Evolutionary conservation across 2,888 invertebrate genomes (phyloP), one percentile per base, ranked within the genome.

Genomic region (Muscina levida): DNA sequence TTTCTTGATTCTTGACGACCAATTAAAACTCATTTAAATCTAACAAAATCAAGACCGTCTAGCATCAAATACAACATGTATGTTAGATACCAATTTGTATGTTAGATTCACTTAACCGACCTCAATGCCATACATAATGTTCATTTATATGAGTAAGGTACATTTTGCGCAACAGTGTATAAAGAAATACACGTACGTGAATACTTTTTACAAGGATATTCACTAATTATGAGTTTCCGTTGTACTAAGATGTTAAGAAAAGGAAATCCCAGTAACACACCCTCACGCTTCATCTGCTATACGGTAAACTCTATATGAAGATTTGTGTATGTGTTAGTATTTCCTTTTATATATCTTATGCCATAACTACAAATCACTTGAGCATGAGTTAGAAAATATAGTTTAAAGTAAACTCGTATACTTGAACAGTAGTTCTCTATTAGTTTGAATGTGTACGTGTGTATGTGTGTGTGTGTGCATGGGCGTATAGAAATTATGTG

Each of bases 291-390:
- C 53, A 48, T 17, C 8, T 66, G 4, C 24, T 39, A 24, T 24
- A 62, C 15, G n/a, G 42, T 19, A n/a, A 46, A 11, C 31, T 19
- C 8, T 11, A 22, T 48, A 57, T 44, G 31, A 22, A 57, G 31
- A 31, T 57, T 19, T 26, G 51, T 59, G 37, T 51, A 17, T 71
- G 37, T 66, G 26, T 31, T 13, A 42, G 24, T 37, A 31, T 31
- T 3, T 31, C 39, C 42, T 62, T 71, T 22, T 62, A 48, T 72
- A 51, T 31, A 31, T 46, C 22, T 22, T 74, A 48, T 67, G 48
- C 65, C 77, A 75, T 65, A 68, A 77, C 77, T 72, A 72, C 81
- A 81, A 81, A 77, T 81, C 81, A 75, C 80, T 81, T 77, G 75
- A 81, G 74, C 81, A 77, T 81, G 74, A 74, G 81, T 81, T 77